Evolutionary conservation across 1,140 invertebrate genomes (phyloP).

Genomic region (Geopemphigus sp.): DNA sequence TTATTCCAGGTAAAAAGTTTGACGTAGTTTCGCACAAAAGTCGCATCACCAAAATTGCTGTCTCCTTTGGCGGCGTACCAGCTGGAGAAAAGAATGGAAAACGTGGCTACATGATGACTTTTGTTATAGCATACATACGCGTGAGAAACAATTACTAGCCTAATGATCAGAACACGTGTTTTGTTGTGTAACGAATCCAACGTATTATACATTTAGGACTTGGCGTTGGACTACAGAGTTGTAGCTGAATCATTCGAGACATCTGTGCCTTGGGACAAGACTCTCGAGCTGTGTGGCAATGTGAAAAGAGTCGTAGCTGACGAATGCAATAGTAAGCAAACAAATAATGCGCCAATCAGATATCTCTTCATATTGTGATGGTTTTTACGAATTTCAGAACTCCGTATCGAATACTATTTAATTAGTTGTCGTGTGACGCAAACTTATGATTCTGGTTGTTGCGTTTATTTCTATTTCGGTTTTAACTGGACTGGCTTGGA

Average conservation of each 20-base stretch:
- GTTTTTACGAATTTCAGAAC: too few relatives aligned
- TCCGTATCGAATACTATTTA: constrained; percentile 64
- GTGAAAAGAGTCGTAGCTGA: constrained; percentile 77
- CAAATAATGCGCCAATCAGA: background rate
- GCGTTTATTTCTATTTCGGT: constrained; percentile 97
- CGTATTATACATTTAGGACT: constrained; percentile 72
- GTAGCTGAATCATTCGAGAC: constrained; percentile 98
- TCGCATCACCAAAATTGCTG: constrained; percentile 80
- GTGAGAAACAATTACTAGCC: constrained; percentile 62
- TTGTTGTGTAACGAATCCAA: constrained; percentile 10
- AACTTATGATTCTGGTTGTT: constrained; percentile 94
- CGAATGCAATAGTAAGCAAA: constrained; percentile 67
- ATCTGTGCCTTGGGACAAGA: constrained; percentile 92
- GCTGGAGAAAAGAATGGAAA: constrained; percentile 92
- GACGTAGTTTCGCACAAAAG: constrained; percentile 78
- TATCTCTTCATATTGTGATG: too few relatives aligned
- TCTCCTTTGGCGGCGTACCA: constrained; percentile 71
- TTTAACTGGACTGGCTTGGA: constrained; percentile 72
- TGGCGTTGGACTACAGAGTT: constrained; percentile 83
- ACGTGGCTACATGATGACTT: constrained; percentile 92
- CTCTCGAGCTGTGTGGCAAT: constrained; percentile 79
- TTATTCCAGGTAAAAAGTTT: constrained; percentile 60
- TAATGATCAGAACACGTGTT: background rate
- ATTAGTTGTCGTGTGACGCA: constrained; percentile 89
- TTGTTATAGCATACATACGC: constrained; percentile 97